These are phyloP conservation scores for Cotesia congregata DNA, from an alignment of 2,888 invertebrate species.

Conservation along the genomic window DNA sequence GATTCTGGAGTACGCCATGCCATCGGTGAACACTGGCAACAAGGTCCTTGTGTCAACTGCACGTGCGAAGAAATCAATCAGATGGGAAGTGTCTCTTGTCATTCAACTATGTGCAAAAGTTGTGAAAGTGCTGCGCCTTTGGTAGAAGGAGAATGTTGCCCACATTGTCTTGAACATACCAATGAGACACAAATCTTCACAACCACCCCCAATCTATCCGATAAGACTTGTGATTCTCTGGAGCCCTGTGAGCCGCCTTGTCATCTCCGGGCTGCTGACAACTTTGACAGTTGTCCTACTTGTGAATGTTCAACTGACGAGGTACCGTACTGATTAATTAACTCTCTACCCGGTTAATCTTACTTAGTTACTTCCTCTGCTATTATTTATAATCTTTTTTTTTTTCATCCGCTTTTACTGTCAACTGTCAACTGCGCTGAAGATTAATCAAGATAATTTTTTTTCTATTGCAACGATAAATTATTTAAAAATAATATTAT, in stretches of 20 bases:
- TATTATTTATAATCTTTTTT: neutral
- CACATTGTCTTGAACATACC: conserved; percentile 54
- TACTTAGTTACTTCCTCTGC: neutral
- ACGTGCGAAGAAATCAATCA: conserved; percentile 54
- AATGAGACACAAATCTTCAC: conserved; percentile 43
- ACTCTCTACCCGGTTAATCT: neutral
- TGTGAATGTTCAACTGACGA: conserved; percentile 54
- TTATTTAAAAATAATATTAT: too few relatives aligned
- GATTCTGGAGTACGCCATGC: conserved; percentile 51
- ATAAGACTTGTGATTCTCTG: conserved; percentile 41
- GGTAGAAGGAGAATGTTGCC: conserved; percentile 61
- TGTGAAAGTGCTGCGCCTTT: conserved; percentile 58
- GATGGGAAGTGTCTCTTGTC: conserved; percentile 55
- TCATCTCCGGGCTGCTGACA: conserved; percentile 52
- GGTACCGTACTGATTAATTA: conserved; percentile 10
- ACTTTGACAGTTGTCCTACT: conserved; percentile 54
- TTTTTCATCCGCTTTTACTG: neutral
- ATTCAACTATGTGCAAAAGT: conserved; percentile 62
- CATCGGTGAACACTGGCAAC: conserved; percentile 54
- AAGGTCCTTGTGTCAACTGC: conserved; percentile 60
- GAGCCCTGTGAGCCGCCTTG: conserved; percentile 56
- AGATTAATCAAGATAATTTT: neutral
- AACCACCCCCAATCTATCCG: conserved; percentile 38
- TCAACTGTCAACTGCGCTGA: neutral
- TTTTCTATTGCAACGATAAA: neutral